Percentiles rank a stretch among this genome's conserved stretches.
These are phyloP conservation scores for Cebus imitator DNA, from an alignment of 2,113 vertebrate genomes.

Conservation along the genomic window DNA sequence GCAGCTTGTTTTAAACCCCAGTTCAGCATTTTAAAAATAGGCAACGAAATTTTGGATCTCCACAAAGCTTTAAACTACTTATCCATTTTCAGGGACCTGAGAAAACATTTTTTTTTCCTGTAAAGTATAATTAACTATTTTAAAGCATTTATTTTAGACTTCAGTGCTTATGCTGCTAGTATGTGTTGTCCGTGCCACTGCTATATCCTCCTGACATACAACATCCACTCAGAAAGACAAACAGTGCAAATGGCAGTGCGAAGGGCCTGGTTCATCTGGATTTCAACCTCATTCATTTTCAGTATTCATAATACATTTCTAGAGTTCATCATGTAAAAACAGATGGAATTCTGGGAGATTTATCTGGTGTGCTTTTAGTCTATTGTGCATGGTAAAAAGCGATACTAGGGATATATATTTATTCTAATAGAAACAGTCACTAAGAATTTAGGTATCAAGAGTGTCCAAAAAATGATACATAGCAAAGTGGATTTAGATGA, in stretches of 20 bases:
- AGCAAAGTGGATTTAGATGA: background rate
- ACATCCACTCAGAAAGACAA: background rate
- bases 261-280: background rate
- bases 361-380: background rate
- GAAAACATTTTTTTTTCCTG: constrained; percentile 27
- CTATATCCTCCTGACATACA: background rate
- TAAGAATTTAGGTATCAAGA: background rate
- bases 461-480: background rate
- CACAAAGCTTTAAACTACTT: background rate
- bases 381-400: background rate
- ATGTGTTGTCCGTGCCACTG: background rate
- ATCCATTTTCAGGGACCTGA: background rate
- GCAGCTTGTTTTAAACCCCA: background rate
- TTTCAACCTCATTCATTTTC: background rate
- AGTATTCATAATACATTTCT: background rate
- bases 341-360: background rate
- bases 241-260: background rate
- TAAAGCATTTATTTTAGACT: constrained; percentile 56
- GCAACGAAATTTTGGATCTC: background rate
- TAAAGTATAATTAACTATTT: constrained; percentile 51
- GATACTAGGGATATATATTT: background rate
- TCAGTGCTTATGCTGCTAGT: background rate
- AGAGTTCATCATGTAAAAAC: background rate
- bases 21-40: constrained; percentile 47
- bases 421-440: background rate